Conservation (phyloP, 2,888 invertebrate species). For the Agrotis clavis region DNA sequence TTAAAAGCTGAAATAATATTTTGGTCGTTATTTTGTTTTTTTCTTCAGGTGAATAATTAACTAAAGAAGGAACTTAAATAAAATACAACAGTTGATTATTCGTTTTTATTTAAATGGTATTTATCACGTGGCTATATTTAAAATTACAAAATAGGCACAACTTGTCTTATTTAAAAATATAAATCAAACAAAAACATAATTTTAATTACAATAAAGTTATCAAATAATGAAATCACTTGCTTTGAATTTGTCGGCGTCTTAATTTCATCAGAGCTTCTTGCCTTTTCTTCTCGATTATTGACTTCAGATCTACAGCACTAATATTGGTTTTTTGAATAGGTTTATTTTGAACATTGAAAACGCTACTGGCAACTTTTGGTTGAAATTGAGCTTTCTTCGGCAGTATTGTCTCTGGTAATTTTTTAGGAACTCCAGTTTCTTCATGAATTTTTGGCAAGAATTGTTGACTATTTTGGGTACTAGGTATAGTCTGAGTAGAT, state of each 20-base stretch:
- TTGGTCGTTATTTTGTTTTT: too few species aligned
- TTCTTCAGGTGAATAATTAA: background rate
- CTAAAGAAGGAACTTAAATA: background rate
- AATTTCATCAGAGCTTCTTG: constrained; percentile 88
- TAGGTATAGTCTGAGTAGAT: constrained; percentile 51
- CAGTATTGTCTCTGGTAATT: constrained; percentile 31
- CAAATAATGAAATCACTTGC: constrained; percentile 60
- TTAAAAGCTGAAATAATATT: too few species aligned
- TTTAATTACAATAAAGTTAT: constrained; percentile 48
- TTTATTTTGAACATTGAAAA: constrained; percentile 54
- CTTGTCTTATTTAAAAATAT: constrained; percentile 34
- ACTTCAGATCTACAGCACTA: constrained; percentile 74
- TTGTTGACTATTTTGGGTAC: constrained; percentile 43
- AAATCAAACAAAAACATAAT: constrained; percentile 60
- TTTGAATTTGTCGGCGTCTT: constrained; percentile 79
- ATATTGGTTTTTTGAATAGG: constrained; percentile 50
- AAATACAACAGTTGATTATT: constrained; percentile 14
- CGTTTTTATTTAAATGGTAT: constrained; percentile 27
- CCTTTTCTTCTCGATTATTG: constrained; percentile 86
- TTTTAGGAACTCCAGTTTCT: constrained; percentile 45
- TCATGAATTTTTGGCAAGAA: constrained; percentile 34
- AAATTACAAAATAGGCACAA: constrained; percentile 48
- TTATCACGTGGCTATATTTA: constrained; percentile 44
- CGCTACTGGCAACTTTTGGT: constrained; percentile 73
- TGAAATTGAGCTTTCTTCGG: constrained; percentile 69